A percentile compares a stretch with the other conserved stretches of the same genome.
Conservation (phyloP, 2,113 vertebrate species). For the Paracanthobrama guichenoti region DNA sequence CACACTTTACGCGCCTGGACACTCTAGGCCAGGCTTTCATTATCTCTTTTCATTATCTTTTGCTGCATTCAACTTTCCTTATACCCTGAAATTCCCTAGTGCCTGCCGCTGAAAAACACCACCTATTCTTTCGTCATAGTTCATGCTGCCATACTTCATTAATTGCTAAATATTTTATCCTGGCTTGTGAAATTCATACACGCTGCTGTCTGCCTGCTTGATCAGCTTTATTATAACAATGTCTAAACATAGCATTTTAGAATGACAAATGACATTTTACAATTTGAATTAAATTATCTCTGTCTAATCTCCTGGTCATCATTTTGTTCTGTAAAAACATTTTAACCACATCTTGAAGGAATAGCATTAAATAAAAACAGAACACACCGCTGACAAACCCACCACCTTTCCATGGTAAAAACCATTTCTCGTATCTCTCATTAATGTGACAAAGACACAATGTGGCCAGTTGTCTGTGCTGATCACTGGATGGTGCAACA, state of each 20-base stretch:
- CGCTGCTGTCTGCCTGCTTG: not conserved
- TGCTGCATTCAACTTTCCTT: not conserved
- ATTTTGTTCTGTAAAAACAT: not conserved
- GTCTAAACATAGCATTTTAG: not conserved
- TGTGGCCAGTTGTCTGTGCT: not conserved
- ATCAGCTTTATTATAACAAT: not conserved
- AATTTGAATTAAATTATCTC: not conserved
- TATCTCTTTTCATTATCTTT: too few species aligned
- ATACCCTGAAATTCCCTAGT: not conserved
- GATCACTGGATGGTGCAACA: not conserved
- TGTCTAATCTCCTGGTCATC: not conserved
- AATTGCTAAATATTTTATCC: not conserved
- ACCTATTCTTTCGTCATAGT: not conserved
- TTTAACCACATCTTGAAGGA: not conserved
- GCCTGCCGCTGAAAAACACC: not conserved
- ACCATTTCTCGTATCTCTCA: not conserved
- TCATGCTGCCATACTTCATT: not conserved
- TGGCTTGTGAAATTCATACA: not conserved
- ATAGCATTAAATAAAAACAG: too few species aligned
- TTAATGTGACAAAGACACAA: not conserved
- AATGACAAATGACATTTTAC: not conserved
- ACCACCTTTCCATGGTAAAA: not conserved
- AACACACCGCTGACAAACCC: not conserved
- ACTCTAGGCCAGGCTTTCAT: not conserved
- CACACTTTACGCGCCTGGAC: not conserved